Conservation (phyloP, 1,140 invertebrate species). For the Phocides pigmalion region DNA sequence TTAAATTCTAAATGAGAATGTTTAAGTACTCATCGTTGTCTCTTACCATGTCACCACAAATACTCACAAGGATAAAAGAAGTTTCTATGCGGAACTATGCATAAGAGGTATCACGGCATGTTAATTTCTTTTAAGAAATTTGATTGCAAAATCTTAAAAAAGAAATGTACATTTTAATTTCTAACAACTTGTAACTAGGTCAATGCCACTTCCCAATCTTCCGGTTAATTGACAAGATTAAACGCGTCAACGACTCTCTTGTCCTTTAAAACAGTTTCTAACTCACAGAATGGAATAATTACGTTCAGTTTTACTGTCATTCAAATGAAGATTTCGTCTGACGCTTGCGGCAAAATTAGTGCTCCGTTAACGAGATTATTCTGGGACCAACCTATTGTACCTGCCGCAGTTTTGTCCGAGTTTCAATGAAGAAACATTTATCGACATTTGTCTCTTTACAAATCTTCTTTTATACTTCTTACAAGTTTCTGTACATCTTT, state of each 20-base stretch:
- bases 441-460: neutral
- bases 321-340: conserved; percentile 55
- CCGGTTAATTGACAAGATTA: conserved; percentile 70
- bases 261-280: conserved; percentile 56
- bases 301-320: conserved; percentile 57
- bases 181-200: conserved; percentile 9
- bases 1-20: no score
- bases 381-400: conserved; percentile 3
- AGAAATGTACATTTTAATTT: neutral
- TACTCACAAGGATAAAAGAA: no score
- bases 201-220: conserved; percentile 53
- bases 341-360: conserved; percentile 46
- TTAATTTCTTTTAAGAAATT: no score
- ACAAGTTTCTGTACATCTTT: no score
- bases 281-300: conserved; percentile 61
- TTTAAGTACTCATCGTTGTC: no score
- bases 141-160: neutral
- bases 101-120: no score
- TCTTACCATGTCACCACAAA: no score
- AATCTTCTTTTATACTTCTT: no score
- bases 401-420: conserved; percentile 1
- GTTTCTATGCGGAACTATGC: no score
- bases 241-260: conserved; percentile 58
- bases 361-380: conserved; percentile 47
- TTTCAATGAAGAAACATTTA: neutral